Conservation (phyloP, 2,888 invertebrate species). For the Cryptus armator region DNA sequence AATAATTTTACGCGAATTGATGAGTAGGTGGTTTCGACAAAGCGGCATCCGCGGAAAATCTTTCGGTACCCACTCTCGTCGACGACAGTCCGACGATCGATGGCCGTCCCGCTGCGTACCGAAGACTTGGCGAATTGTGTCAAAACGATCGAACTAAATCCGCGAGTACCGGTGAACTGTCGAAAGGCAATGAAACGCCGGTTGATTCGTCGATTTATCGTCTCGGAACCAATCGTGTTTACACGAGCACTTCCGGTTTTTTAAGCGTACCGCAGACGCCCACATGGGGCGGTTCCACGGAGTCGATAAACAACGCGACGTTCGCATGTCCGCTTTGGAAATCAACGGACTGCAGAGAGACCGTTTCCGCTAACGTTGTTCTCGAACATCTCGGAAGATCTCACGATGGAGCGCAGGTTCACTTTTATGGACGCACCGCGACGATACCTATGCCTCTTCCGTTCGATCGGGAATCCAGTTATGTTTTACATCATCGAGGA, state of each 20-base stretch:
- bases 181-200: constrained; percentile 60
- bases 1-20: too few relatives aligned
- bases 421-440: constrained; percentile 77
- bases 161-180: constrained; percentile 82
- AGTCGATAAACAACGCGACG: constrained; percentile 76
- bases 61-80: constrained; percentile 68
- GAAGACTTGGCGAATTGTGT: constrained; percentile 72
- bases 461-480: constrained; percentile 76
- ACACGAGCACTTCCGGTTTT: constrained; percentile 59
- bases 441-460: constrained; percentile 79
- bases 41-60: constrained; percentile 81
- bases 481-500: constrained; percentile 77
- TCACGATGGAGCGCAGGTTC: constrained; percentile 78
- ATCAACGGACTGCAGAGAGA: constrained; percentile 73
- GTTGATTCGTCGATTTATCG: constrained; percentile 39
- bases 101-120: constrained; percentile 52
- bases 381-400: constrained; percentile 77
- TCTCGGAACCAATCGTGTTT: constrained; percentile 29
- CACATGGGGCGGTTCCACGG: constrained; percentile 81
- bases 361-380: constrained; percentile 72
- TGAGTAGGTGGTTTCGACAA: constrained; percentile 75
- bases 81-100: constrained; percentile 42
- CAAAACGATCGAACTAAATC: constrained; percentile 80
- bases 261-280: constrained; percentile 77
- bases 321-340: constrained; percentile 77